A percentile compares a stretch with the other conserved stretches of the same genome.
phyloP scores from a whole-genome alignment of 2,888 invertebrate genomes.

The Mylabris sibirica region DNA sequence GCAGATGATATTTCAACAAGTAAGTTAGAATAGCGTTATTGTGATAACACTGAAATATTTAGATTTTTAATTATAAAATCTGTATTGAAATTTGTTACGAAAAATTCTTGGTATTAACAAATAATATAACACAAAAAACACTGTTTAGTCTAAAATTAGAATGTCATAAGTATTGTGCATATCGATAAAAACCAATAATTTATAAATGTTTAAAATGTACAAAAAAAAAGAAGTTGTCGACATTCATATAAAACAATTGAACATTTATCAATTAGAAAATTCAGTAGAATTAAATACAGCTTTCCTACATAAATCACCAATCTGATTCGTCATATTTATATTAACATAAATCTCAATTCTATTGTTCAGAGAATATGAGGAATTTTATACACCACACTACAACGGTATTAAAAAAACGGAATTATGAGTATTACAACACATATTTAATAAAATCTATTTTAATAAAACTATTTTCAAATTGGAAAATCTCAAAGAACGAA shows the following conservation, averaged over 20 bases:
- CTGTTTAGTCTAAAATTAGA: slow-evolving; percentile 2
- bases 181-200: not conserved
- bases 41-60: no score
- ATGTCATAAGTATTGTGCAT: not conserved
- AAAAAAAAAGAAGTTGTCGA: not conserved
- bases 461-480: not conserved
- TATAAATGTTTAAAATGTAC: not conserved
- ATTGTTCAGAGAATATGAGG: not conserved
- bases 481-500: not conserved
- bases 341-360: not conserved
- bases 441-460: not conserved
- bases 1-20: no score
- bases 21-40: no score
- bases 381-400: not conserved
- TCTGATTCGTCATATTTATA: not conserved
- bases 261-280: slow-evolving; percentile 3
- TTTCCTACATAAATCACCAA: not conserved
- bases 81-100: no score
- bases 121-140: not conserved
- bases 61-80: no score
- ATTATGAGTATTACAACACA: not conserved
- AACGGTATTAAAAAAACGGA: not conserved
- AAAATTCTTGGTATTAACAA: no score
- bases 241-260: not conserved
- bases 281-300: not conserved